Percentiles rank a stretch among this genome's conserved stretches.
These are phyloP conservation scores for Anolis sagrei DNA, from an alignment of 2,113 vertebrate genomes.

Conservation along the genomic window DNA sequence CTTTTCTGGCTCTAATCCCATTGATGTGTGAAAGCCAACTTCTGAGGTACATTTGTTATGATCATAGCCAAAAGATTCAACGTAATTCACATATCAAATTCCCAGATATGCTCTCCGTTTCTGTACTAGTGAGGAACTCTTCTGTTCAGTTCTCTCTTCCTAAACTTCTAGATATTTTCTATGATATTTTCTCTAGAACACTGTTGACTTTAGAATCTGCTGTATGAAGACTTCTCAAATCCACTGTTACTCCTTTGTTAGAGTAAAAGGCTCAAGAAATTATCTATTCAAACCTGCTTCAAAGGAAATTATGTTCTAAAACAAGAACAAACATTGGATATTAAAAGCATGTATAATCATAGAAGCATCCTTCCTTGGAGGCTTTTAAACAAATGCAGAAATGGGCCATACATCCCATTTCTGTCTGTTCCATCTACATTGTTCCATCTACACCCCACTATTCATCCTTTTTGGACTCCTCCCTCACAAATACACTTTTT, in stretches of 20 bases:
- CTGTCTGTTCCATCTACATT: too few relatives aligned
- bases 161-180: accelerated
- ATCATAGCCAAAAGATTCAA: neutral
- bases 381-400: too few relatives aligned
- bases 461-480: too few relatives aligned
- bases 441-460: too few relatives aligned
- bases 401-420: too few relatives aligned
- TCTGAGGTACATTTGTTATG: neutral
- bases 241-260: neutral
- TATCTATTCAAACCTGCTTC: neutral
- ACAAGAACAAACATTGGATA: neutral
- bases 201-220: neutral
- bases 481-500: too few relatives aligned
- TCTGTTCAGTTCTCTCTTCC: accelerated
- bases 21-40: too few relatives aligned
- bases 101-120: neutral
- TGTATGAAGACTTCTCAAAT: constrained; percentile 5
- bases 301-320: neutral
- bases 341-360: neutral
- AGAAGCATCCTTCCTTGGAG: neutral
- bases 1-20: neutral
- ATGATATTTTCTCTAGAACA: neutral
- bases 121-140: neutral
- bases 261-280: neutral
- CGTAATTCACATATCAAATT: neutral